Evolutionary conservation across 2,113 vertebrate genomes (phyloP).

Genomic region (Strigops habroptila): DNA sequence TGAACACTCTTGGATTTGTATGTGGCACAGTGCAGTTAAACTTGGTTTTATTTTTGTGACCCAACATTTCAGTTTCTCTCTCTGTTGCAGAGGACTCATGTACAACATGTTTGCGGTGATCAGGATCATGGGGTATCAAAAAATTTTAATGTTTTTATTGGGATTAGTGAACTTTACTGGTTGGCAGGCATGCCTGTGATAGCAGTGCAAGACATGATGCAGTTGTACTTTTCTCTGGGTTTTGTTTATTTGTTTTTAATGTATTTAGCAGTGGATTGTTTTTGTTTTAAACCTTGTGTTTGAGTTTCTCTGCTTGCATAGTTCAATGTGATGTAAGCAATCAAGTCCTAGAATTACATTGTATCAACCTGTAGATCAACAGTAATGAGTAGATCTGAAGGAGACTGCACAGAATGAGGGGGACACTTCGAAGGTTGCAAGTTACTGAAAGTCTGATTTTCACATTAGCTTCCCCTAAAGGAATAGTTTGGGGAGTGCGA

Average conservation of each 20-base stretch:
- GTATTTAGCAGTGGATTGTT: not conserved
- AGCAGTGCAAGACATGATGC: not conserved
- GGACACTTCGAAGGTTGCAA: not conserved
- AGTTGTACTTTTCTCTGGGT: not conserved
- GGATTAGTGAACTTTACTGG: not conserved
- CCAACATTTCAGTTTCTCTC: not conserved
- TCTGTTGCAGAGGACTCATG: accelerated
- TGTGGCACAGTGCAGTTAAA: not conserved
- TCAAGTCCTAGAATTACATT: not conserved
- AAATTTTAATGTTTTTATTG: not conserved
- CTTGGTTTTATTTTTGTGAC: not conserved
- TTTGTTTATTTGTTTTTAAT: not conserved
- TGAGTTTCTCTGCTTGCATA: not conserved
- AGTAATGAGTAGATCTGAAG: not conserved
- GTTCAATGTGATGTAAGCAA: not conserved
- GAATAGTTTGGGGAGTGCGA: accelerated
- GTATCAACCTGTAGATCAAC: not conserved
- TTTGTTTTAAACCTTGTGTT: not conserved
- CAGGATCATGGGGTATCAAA: not conserved
- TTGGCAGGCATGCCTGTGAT: not conserved
- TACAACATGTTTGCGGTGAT: not conserved
- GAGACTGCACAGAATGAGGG: not conserved
- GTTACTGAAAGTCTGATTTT: not conserved
- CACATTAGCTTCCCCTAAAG: not conserved
- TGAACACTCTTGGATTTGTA: not conserved